Evolutionary conservation across 2,888 invertebrate genomes (phyloP), one percentile per base, ranked within the genome.

Genomic region (Allolobophora icterica): DNA sequence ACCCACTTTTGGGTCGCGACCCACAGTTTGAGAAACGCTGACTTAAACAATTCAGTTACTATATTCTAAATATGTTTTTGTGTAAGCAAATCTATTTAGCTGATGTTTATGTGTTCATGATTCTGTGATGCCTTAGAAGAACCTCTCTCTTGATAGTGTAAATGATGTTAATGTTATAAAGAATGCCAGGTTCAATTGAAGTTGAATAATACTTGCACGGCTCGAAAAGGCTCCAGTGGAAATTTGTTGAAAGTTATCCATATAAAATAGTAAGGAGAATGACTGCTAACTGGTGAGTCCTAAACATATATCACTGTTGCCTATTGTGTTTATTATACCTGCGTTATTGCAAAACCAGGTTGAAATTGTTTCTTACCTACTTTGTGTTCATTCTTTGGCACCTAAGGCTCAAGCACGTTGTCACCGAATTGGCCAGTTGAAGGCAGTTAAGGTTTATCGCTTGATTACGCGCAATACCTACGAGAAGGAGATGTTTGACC

Each of bases 401-500:
- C 21, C 21, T 90, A 93, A 96, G 96, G 98, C 98, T 0, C 99
- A 99, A 96, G 99, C 99, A 38, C 96, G 99, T 93, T 99, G 99
- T 95, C 99, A 99, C 96, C 97, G 99, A 94, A 99, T 99, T 94
- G 99, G 99, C 0, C 99, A 99, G 95, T 97, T 97, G 94, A 99
- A 99, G 96, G 98, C 98, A 97, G 99, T 99, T 0, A 99, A 99
- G 96, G 99, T 99, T 90, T 99, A 99, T 95, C 97, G 99, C 92
- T 96, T 99, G 92, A 97, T 99, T 90, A 99, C 99, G 94, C 97
- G 99, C 87, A 99, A 99, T 95, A 98, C 99, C 0, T 99, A 99
- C 94, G 99, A 99, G 96, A 96, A 99, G 92, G 99, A 99, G 96
- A 99, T 99, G 99, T 99, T 99, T 95, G 99, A 99, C 95, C 98